These are phyloP conservation scores for Peucedramus taeniatus DNA, from an alignment of 2,113 vertebrate species.

Conservation along the genomic window DNA sequence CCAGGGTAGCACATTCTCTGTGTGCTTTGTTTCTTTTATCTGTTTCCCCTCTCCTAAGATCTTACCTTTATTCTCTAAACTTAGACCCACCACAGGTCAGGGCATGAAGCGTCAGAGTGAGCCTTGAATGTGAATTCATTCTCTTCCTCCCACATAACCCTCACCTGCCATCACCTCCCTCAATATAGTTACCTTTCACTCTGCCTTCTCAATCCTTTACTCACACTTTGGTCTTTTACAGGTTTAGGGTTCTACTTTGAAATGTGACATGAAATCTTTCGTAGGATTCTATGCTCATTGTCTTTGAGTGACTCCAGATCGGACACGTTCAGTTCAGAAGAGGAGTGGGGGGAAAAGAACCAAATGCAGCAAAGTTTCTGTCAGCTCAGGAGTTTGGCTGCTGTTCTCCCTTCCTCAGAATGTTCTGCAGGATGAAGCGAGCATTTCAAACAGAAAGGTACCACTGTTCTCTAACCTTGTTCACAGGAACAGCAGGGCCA, in stretches of 20 bases:
- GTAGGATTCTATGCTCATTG: not conserved
- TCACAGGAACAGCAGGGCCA: not conserved
- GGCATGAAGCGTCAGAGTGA: not conserved
- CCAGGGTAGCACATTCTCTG: not conserved
- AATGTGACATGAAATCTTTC: not conserved
- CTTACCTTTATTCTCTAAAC: slow-evolving; percentile 29
- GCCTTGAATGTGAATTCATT: not conserved
- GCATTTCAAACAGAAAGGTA: not conserved
- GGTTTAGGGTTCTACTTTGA: not conserved
- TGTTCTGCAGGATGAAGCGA: not conserved
- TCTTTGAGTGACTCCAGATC: not conserved
- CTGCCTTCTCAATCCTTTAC: slow-evolving; percentile 12
- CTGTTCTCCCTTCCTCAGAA: not conserved
- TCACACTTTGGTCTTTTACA: slow-evolving; percentile 31
- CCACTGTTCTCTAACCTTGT: not conserved
- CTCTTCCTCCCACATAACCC: slow-evolving; percentile 32
- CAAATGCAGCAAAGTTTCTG: not conserved
- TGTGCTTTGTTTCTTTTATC: not conserved
- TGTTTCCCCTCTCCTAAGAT: not conserved
- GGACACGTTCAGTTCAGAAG: not conserved
- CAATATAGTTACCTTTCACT: slow-evolving; percentile 29
- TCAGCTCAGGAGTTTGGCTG: not conserved
- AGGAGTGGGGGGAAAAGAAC: not conserved
- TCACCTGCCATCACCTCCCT: slow-evolving; percentile 54
- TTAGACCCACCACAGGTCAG: slow-evolving; percentile 16